These are phyloP conservation scores for Coptotermes formosanus DNA, from an alignment of 1,140 invertebrate species.

Conservation along the genomic window DNA sequence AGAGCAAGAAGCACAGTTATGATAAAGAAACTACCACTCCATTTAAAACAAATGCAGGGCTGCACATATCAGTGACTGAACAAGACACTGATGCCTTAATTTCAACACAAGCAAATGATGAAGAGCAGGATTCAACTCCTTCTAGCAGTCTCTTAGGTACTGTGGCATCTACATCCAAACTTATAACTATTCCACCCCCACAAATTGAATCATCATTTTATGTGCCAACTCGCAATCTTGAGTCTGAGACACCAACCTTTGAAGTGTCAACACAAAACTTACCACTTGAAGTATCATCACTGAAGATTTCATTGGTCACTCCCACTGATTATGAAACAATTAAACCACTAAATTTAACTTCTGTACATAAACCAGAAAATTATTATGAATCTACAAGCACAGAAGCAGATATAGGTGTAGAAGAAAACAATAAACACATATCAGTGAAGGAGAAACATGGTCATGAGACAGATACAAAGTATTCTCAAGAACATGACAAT, in stretches of 20 bases:
- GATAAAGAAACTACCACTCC: too few relatives aligned
- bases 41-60: too few relatives aligned
- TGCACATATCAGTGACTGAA: too few relatives aligned
- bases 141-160: too few relatives aligned
- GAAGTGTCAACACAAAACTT: neutral
- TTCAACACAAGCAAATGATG: too few relatives aligned
- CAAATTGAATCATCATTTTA: neutral
- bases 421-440: conserved; percentile 6
- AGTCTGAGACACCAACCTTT: neutral
- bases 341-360: neutral
- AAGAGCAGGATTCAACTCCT: too few relatives aligned
- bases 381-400: neutral
- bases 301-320: neutral
- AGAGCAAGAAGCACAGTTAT: too few relatives aligned
- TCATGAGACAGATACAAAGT: neutral
- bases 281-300: neutral
- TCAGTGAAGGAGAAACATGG: neutral
- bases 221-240: neutral
- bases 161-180: too few relatives aligned
- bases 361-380: neutral
- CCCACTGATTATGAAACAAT: neutral
- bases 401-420: neutral
- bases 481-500: neutral
- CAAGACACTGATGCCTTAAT: too few relatives aligned
- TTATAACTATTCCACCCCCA: neutral